Percentiles rank a stretch among this genome's conserved stretches.
Conservation (phyloP, 2,888 invertebrate genomes). For the Dione vanillae region DNA sequence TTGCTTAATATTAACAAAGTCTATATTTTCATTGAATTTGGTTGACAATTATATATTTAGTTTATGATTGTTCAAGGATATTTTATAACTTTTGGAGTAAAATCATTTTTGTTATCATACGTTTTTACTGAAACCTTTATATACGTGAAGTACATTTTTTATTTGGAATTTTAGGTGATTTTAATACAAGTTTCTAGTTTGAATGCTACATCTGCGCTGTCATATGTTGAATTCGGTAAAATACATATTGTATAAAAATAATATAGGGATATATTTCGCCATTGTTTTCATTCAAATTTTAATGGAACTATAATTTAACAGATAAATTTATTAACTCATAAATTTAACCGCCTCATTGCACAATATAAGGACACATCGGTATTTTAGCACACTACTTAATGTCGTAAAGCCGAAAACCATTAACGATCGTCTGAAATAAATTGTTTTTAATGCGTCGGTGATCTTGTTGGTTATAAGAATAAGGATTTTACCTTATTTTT, state of each 20-base stretch:
- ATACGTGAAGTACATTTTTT: no score
- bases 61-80: slow-evolving; percentile 51
- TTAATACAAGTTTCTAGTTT: no score
- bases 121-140: background rate
- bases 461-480: slow-evolving; percentile 5
- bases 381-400: slow-evolving; percentile 44
- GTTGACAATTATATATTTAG: slow-evolving; percentile 46
- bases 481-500: background rate
- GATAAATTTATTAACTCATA: slow-evolving; percentile 57
- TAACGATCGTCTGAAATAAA: slow-evolving; percentile 25
- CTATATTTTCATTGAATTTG: slow-evolving; percentile 52
- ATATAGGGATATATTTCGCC: slow-evolving; percentile 14
- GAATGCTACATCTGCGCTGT: no score
- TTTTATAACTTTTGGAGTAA: slow-evolving; percentile 27
- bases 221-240: background rate
- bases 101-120: background rate
- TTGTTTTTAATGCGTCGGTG: slow-evolving; percentile 13
- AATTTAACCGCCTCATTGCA: slow-evolving; percentile 55
- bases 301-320: slow-evolving; percentile 57
- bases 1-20: slow-evolving; percentile 68
- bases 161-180: no score
- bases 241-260: slow-evolving; percentile 3
- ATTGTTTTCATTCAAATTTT: slow-evolving; percentile 48
- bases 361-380: slow-evolving; percentile 49
- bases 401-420: slow-evolving; percentile 43